Base-by-base conservation (phyloP, 2,888 invertebrate genomes). In the Mesodorylaimus sp. region DNA sequence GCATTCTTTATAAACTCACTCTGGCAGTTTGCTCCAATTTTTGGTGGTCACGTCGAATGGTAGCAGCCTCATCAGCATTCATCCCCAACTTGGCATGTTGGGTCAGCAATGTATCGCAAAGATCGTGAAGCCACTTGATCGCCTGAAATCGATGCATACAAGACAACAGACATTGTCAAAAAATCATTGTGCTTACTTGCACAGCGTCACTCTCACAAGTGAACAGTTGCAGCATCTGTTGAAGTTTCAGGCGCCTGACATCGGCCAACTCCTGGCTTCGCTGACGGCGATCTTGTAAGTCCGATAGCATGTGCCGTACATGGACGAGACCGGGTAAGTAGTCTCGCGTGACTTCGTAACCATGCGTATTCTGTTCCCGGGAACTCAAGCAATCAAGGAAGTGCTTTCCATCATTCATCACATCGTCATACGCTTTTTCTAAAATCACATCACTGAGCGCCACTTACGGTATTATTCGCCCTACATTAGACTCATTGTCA, bases 11-110 rank as follows among this genome's bases (percentile, higher is more conserved):
- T 3, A 7, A 29, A 23, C 24, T 23, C 24, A 81, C 82, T 71
- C 78, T 77, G 43, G 82, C 81, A 44, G 82, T 82, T 63, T 80
- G 78, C 65, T 82, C 81, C 66, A 82, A 79, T 53, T 77, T 75
- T 61, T 77, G 77, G 64, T 81, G 76, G 58, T 81, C 79, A 53
- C 79, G 77, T 68, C 81, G 81, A 62, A 83, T 78, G 51, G 72
- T 68, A 63, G 81, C 79, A 53, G 81, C 79, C 69, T 83, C 82
- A 53, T 75, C 73, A 19, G 78, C 76, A 52, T 76, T 77, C 60
- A 77, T 78, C n/a, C 81, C 81, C 50, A 81, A 78, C 61, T 80
- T 77, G 53, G 77, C 75, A 61, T 80, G 79, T 55, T 77, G 75
- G 57, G 74, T 74, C 55, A 79, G 68, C 69, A 83, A 73, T 51